Conservation (phyloP, 2,113 vertebrate species). For the Oreochromis aureus region DNA sequence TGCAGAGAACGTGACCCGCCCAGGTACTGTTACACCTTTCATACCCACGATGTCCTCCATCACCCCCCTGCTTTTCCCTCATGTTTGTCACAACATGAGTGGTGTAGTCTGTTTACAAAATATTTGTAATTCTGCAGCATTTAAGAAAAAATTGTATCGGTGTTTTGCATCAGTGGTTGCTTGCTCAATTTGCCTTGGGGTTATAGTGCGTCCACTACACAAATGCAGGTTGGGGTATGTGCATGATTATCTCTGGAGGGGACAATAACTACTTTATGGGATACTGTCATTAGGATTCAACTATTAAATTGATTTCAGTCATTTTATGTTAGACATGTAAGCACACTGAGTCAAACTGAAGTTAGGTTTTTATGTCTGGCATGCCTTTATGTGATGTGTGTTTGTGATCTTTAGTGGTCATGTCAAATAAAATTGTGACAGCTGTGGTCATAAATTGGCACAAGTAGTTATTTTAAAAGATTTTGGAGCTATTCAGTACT, state of each 20-base stretch:
- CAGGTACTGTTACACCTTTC: slow-evolving; percentile 41
- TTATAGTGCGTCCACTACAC: background rate
- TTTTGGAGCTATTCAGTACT: background rate
- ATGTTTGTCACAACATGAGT: background rate
- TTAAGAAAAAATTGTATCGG: background rate
- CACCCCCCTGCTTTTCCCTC: background rate
- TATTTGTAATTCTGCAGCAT: background rate
- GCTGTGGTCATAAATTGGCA: background rate
- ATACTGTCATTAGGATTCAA: background rate
- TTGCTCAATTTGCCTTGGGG: background rate
- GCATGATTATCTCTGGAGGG: background rate
- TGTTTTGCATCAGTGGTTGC: background rate
- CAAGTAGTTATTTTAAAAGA: background rate
- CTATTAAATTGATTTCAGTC: background rate
- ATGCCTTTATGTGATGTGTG: background rate
- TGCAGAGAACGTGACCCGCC: slow-evolving; percentile 46
- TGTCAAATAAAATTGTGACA: background rate
- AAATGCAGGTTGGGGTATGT: background rate
- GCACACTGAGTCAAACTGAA: background rate
- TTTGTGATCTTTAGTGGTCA: background rate
- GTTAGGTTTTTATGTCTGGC: background rate
- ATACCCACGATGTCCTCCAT: background rate
- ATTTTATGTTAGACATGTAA: background rate
- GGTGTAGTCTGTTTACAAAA: background rate
- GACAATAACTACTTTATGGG: background rate